Conservation (phyloP, 2,888 invertebrate species). For the Rhodophaea formosa region DNA sequence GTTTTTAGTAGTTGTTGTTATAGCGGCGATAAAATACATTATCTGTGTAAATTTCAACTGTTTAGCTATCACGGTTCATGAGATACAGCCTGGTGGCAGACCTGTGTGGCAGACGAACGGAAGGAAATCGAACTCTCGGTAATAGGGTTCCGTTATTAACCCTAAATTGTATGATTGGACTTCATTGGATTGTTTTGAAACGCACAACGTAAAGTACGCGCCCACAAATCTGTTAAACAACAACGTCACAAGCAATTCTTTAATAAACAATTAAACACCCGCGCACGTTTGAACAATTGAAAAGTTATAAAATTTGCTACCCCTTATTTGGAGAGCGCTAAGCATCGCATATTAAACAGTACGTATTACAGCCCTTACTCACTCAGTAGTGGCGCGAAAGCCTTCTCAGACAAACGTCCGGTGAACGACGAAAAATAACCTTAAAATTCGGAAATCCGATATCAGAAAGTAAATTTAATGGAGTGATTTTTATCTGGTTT, state of each 20-base stretch:
- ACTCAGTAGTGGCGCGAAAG: slow-evolving; percentile 68
- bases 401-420: slow-evolving; percentile 58
- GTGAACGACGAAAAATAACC: neutral
- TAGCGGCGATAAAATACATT: too few relatives aligned
- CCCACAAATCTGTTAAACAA: neutral
- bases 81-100: too few relatives aligned
- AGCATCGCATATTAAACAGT: slow-evolving; percentile 42
- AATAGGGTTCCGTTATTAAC: too few relatives aligned
- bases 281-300: neutral
- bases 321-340: slow-evolving; percentile 21
- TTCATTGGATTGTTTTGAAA: too few relatives aligned
- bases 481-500: neutral
- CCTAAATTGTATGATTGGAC: too few relatives aligned
- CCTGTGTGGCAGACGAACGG: too few relatives aligned
- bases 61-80: too few relatives aligned
- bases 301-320: slow-evolving; percentile 16
- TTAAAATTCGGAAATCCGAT: neutral
- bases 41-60: too few relatives aligned
- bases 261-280: neutral
- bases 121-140: too few relatives aligned
- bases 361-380: slow-evolving; percentile 33
- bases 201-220: too few relatives aligned
- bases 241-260: neutral
- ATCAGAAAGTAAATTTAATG: neutral
- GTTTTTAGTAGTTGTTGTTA: too few relatives aligned